phyloP scores from a whole-genome alignment of 2,888 invertebrate genomes.

The Tetragonula carbonaria region DNA sequence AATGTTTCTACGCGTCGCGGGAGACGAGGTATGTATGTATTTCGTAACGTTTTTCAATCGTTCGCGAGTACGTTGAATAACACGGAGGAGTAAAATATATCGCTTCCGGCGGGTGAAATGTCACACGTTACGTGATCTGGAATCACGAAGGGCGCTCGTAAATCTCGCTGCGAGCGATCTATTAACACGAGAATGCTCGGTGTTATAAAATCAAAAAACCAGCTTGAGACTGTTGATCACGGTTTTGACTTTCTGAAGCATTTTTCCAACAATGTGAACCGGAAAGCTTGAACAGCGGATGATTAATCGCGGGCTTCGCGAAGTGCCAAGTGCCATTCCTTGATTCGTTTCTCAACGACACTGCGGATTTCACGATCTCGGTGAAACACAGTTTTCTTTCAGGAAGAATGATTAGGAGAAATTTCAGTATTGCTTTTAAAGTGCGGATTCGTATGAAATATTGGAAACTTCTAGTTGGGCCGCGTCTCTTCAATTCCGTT shows the following conservation, averaged over 20 bases:
- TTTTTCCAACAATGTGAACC: background rate
- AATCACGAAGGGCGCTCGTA: background rate
- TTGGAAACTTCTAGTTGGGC: too few species aligned
- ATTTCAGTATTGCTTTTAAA: too few species aligned
- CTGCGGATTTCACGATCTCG: too few species aligned
- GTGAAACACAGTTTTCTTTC: too few species aligned
- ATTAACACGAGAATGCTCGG: slow-evolving; percentile 10
- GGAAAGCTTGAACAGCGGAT: background rate
- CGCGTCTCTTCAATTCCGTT: too few species aligned
- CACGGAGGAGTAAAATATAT: background rate
- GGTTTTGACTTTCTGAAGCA: background rate
- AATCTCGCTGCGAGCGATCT: background rate
- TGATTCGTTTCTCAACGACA: too few species aligned
- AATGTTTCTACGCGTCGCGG: slow-evolving; percentile 27
- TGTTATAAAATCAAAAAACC: background rate
- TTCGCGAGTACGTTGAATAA: slow-evolving; percentile 18
- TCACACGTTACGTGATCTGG: background rate
- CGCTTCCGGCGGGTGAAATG: slow-evolving; percentile 18
- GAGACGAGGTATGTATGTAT: slow-evolving; percentile 12
- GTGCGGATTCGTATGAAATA: too few species aligned
- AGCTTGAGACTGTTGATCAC: background rate
- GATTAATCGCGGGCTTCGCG: background rate
- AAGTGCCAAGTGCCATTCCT: too few species aligned
- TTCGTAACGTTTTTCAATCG: slow-evolving; percentile 24
- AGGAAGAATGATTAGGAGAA: too few species aligned